These are phyloP conservation scores for Motacilla alba DNA, from an alignment of 2,113 vertebrate genomes.

Conservation along the genomic window DNA sequence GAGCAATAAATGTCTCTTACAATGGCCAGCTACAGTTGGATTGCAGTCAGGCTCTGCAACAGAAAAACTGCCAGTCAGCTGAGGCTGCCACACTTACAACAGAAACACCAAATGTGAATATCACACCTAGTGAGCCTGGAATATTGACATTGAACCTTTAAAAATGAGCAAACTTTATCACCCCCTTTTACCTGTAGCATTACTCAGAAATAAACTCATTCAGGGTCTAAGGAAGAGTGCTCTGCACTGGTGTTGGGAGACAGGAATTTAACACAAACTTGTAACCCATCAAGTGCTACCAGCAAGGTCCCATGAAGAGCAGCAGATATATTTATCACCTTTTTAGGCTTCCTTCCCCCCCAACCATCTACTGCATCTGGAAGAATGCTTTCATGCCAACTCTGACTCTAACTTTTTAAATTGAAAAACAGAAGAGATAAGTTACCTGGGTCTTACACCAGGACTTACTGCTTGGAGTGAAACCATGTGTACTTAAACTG, in stretches of 20 bases:
- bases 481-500: background rate
- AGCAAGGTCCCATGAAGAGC: background rate
- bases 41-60: background rate
- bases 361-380: background rate
- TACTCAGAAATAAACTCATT: background rate
- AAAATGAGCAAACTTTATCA: background rate
- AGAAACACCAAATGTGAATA: background rate
- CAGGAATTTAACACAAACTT: background rate
- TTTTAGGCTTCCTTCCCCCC: background rate
- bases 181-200: background rate
- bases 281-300: background rate
- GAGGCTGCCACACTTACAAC: background rate
- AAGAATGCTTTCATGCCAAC: background rate
- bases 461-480: background rate
- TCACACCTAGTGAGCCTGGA: background rate
- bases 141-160: background rate
- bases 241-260: accelerated
- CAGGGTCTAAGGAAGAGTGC: accelerated
- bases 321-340: background rate
- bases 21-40: background rate
- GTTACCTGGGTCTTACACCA: background rate
- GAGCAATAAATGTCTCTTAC: background rate
- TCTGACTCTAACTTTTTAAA: background rate
- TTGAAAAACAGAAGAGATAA: background rate
- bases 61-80: background rate